These are phyloP conservation scores for Platypus cylindrus DNA, from an alignment of 2,888 invertebrate species.

Conservation along the genomic window DNA sequence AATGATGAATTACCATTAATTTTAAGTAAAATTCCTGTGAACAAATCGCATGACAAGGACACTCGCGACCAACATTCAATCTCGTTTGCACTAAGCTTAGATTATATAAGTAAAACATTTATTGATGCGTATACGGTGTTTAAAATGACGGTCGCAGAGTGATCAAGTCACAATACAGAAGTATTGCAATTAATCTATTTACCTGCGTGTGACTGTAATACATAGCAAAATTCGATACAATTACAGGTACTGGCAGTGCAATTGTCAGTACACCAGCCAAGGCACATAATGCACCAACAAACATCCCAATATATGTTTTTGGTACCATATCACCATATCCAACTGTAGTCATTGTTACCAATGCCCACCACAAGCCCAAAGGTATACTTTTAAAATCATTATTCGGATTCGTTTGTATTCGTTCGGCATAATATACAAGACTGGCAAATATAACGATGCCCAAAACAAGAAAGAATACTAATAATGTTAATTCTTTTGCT, in stretches of 20 bases:
- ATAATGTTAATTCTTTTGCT: conserved; percentile 87
- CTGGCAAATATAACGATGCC: conserved; percentile 98
- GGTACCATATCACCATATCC: conserved; percentile 99
- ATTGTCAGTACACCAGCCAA: conserved; percentile 97
- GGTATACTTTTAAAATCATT: conserved; percentile 99
- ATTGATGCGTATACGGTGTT: too few species aligned
- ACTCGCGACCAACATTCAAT: too few species aligned
- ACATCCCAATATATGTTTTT: conserved; percentile 97
- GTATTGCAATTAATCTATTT: too few species aligned
- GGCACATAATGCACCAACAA: conserved; percentile 95
- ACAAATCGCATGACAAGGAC: too few species aligned
- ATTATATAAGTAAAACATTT: too few species aligned
- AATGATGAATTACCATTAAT: not conserved
- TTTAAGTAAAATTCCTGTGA: not conserved
- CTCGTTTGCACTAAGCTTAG: too few species aligned
- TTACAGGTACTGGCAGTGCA: conserved; percentile 97
- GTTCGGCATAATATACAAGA: conserved; percentile 94
- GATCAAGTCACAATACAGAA: not conserved
- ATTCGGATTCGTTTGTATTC: conserved; percentile 80
- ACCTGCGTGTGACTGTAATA: conserved; percentile 81
- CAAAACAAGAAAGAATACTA: conserved; percentile 58
- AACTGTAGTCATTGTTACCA: conserved; percentile 98
- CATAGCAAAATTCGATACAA: conserved; percentile 98
- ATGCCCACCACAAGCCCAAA: conserved; percentile 90
- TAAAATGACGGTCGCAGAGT: too few species aligned